Conservation (phyloP, 2,888 invertebrate species). For the Nomada goodeniana region DNA sequence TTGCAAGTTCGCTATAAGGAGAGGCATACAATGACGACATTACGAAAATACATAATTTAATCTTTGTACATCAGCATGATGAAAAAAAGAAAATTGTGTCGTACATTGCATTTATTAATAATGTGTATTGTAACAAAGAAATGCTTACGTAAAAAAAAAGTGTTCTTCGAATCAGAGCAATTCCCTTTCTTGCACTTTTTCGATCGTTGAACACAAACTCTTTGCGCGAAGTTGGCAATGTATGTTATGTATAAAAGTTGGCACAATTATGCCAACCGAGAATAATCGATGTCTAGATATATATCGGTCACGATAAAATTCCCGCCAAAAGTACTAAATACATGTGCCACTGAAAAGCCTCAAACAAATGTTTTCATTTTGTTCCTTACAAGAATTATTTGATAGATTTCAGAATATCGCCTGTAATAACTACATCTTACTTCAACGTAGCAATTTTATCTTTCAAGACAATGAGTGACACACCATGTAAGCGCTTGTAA, state of each 20-base stretch:
- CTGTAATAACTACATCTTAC: slow-evolving; percentile 23
- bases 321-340: slow-evolving; percentile 59
- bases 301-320: slow-evolving; percentile 36
- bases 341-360: slow-evolving; percentile 25
- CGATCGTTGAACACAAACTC: slow-evolving; percentile 59
- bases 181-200: slow-evolving; percentile 49
- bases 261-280: slow-evolving; percentile 17
- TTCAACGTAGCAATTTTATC: neutral
- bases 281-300: slow-evolving; percentile 28
- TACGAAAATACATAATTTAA: slow-evolving; percentile 16
- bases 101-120: slow-evolving; percentile 1
- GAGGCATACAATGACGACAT: slow-evolving; percentile 37
- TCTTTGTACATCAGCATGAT: neutral
- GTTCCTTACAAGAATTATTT: neutral
- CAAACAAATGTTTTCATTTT: neutral
- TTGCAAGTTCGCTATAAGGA: slow-evolving; percentile 1
- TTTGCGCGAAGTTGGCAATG: slow-evolving; percentile 46
- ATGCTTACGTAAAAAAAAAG: neutral
- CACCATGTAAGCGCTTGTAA: slow-evolving; percentile 31
- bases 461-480: slow-evolving; percentile 39
- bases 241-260: neutral
- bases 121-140: neutral
- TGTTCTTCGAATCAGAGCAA: slow-evolving; percentile 14
- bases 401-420: neutral
- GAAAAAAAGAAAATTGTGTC: neutral